Percentiles rank a stretch among this genome's conserved stretches.
Evolutionary conservation across 2,797 vertebrate species (phyloP).

Genomic region (Microhierax caerulescens): DNA sequence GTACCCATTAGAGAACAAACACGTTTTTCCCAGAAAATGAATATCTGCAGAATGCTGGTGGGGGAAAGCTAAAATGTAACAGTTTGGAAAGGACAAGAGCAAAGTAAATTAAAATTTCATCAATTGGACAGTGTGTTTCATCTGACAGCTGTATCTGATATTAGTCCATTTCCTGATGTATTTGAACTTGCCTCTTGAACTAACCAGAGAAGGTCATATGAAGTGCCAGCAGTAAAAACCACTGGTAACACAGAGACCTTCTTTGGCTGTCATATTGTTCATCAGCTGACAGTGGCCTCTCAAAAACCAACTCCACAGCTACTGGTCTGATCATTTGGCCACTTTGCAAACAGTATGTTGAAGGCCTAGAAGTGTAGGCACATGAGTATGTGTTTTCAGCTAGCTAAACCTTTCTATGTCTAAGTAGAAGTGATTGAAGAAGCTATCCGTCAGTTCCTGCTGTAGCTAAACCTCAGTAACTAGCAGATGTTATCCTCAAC

Average conservation of each 20-base stretch:
- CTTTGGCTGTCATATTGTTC: not conserved
- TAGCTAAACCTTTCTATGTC: not conserved
- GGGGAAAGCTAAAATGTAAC: not conserved
- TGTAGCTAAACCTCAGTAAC: not conserved
- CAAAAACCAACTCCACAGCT: not conserved
- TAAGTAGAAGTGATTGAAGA: not conserved
- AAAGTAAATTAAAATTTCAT: constrained; percentile 51
- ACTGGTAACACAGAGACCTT: not conserved
- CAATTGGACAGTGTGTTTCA: not conserved
- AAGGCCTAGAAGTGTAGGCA: not conserved
- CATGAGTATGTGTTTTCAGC: not conserved
- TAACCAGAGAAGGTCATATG: not conserved
- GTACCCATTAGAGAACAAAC: constrained; percentile 34
- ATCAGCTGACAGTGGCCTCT: not conserved
- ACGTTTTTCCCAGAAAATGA: constrained; percentile 44
- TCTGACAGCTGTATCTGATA: not conserved
- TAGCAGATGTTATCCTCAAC: not conserved
- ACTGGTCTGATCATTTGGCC: not conserved
- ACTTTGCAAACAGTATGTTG: fast-evolving
- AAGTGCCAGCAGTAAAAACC: not conserved
- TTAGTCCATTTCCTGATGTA: not conserved
- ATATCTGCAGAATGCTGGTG: not conserved
- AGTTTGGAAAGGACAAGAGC: constrained; percentile 24
- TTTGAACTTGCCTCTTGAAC: constrained; percentile 9
- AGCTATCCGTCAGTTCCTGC: not conserved